These are phyloP conservation scores for Hydractinia echinata DNA, from an alignment of 30 jellyfish, hydroid and myxozoan species.

Conservation along the genomic window DNA sequence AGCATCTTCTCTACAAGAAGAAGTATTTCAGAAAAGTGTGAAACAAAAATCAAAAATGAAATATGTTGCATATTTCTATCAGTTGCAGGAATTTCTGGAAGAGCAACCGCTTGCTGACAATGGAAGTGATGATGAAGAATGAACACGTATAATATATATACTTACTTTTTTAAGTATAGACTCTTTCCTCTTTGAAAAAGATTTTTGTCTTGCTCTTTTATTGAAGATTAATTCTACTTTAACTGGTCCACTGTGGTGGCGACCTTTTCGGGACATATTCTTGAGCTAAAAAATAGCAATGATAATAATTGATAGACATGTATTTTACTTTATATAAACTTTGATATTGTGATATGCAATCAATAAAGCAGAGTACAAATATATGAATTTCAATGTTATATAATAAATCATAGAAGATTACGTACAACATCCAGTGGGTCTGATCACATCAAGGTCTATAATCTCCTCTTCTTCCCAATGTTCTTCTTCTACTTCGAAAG, in stretches of 20 bases:
- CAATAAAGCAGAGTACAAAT: too few relatives aligned
- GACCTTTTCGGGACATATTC: too few relatives aligned
- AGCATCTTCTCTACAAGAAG: neutral
- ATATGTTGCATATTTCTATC: neutral
- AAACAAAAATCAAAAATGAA: neutral
- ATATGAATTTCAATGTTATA: too few relatives aligned
- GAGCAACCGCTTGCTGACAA: neutral
- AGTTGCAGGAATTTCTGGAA: neutral
- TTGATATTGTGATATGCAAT: too few relatives aligned
- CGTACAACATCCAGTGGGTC: too few relatives aligned
- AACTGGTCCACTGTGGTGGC: neutral
- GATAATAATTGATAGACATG: neutral
- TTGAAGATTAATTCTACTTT: neutral
- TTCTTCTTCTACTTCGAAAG: too few relatives aligned
- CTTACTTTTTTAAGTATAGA: neutral
- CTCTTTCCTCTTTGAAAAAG: neutral
- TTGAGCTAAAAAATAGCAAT: too few relatives aligned
- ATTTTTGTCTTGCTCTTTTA: neutral
- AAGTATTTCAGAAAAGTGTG: too few relatives aligned
- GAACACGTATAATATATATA: neutral
- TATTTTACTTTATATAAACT: too few relatives aligned
- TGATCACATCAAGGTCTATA: too few relatives aligned
- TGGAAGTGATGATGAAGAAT: slow-evolving; percentile 6
- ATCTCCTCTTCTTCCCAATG: too few relatives aligned
- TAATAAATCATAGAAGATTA: too few relatives aligned